Base-by-base conservation (phyloP, 2,888 invertebrate genomes). In the Azorinus chamasolen region DNA sequence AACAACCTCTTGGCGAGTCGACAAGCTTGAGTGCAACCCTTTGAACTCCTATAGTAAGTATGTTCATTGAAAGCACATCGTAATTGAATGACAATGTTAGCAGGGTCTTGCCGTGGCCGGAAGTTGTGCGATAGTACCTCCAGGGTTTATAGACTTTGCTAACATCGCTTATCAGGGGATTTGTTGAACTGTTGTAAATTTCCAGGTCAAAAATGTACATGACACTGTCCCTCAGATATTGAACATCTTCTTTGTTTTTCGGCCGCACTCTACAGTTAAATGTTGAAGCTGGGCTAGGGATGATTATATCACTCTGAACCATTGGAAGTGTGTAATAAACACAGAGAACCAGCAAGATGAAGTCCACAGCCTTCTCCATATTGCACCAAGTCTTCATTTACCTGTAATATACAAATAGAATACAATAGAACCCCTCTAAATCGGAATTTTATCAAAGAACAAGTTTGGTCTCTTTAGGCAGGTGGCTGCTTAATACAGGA, bases 21-120 rank as follows among this genome's bases (percentile, higher is more conserved):
- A 64, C 51, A 16, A 92, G 72, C 18, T 79, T 79, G 12, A 92
- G 80, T 1, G 83, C 64, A 2, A 89, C 62, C n/a, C 79, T 51
- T 61, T 89, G 86, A 12, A 91, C 89, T 1, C 92, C 92, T 16
- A 91, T 90, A 12, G 87, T 87, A 25, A 92, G 79, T 46, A 92
- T 87, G 37, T 86, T 78, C 75, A 92, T 79, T 1, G 91, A 91
- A 6, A 91, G 74, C 2, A 91, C 86, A 41, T 91, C 90, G 69
- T 90, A 91, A 77, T 92, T 89, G 72, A 92, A 92, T 1, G 91
- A 87, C 57, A 92, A 74, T 64, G 91, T 88, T 24, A 92, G 83
- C 48, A 92, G 71, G 0, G 90, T 91, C 32, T 88, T 83, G 0
- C 92, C 92, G 62, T 92, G 92, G n/a, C 83, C 83, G 10, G 85